phyloP scores from a whole-genome alignment of 2,888 invertebrate genomes.

The Drosophila hamatofila region DNA sequence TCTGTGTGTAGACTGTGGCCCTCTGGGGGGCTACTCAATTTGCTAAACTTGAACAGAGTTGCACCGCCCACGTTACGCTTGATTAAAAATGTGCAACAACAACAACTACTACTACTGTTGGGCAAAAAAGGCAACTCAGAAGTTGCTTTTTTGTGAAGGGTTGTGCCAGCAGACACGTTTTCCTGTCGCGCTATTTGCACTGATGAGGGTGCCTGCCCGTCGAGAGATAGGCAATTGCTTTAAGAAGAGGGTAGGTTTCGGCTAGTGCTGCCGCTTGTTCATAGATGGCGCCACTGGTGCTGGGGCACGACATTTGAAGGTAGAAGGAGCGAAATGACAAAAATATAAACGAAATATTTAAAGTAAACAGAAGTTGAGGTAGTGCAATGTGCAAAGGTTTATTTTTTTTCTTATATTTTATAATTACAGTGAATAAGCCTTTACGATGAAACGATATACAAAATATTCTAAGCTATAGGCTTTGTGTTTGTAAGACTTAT shows the following conservation, averaged over 20 bases:
- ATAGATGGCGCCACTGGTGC: conserved; percentile 60
- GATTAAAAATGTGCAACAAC: conserved; percentile 66
- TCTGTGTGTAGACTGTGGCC: conserved; percentile 4
- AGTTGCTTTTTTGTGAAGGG: conserved; percentile 38
- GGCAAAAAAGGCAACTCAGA: conserved; percentile 39
- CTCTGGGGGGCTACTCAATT: conserved; percentile 50
- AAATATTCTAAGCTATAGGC: too few relatives aligned
- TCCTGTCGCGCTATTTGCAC: conserved; percentile 29
- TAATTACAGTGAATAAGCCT: too few relatives aligned
- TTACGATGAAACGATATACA: too few relatives aligned
- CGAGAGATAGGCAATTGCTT: conserved; percentile 35
- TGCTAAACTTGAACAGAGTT: conserved; percentile 46
- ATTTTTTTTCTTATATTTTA: too few relatives aligned
- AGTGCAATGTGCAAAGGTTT: not conserved
- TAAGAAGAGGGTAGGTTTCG: conserved; percentile 19
- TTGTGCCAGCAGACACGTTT: conserved; percentile 53
- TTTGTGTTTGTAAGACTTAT: too few relatives aligned
- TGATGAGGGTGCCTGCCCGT: conserved; percentile 48
- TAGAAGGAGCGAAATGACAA: not conserved
- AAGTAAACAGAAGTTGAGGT: not conserved
- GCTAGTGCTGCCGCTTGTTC: conserved; percentile 15
- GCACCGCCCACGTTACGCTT: conserved; percentile 65
- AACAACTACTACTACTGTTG: conserved; percentile 13
- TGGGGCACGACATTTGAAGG: not conserved
- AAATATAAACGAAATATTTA: not conserved